Percentiles rank a stretch among this genome's conserved stretches.
Evolutionary conservation across 1,140 invertebrate species (phyloP).

Genomic region (Eumaeus atala): DNA sequence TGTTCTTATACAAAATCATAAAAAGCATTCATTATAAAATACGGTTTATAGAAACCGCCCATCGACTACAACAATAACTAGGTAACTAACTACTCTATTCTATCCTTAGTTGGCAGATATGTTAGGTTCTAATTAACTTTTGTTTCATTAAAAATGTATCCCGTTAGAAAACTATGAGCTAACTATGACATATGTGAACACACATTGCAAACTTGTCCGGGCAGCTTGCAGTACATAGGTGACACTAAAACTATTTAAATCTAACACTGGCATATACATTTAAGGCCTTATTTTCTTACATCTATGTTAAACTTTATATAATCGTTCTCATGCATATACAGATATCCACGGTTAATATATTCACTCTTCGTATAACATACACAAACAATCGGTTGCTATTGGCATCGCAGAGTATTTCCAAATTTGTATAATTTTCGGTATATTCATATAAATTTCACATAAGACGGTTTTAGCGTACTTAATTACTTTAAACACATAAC

Average conservation of each 20-base stretch:
- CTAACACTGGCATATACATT: conserved; percentile 6
- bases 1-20: neutral
- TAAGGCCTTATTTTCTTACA: conserved; percentile 7
- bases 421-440: neutral
- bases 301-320: conserved; percentile 8
- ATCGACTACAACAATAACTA: conserved; percentile 1
- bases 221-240: neutral
- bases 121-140: conserved; percentile 10
- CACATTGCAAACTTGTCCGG: neutral
- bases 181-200: conserved; percentile 7
- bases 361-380: neutral
- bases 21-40: neutral
- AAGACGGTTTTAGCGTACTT: neutral
- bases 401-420: neutral
- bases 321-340: conserved; percentile 8
- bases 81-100: conserved; percentile 8
- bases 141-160: conserved; percentile 2
- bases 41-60: neutral
- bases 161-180: conserved; percentile 6
- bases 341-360: conserved; percentile 1
- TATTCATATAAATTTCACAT: conserved; percentile 6
- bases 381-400: neutral
- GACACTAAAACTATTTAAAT: neutral
- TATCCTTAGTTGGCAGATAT: conserved; percentile 13
- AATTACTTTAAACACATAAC: conserved; percentile 3